These are phyloP conservation scores for Caenorhabditis doughertyi DNA, from an alignment of 2,888 invertebrate genomes.

Conservation along the genomic window DNA sequence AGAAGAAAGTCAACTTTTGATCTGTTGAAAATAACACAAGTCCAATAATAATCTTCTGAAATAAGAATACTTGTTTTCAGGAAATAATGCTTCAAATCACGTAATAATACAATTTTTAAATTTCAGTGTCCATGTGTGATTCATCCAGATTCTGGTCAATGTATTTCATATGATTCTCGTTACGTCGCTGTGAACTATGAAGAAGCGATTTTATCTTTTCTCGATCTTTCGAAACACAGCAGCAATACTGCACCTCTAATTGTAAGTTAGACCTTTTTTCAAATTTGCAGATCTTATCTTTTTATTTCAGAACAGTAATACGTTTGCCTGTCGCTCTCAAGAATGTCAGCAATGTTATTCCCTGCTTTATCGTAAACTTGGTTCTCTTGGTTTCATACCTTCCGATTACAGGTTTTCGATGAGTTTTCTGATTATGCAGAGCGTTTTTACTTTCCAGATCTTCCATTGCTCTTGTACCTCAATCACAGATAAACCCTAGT, in stretches of 20 bases:
- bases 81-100: background rate
- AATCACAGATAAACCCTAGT: constrained; percentile 36
- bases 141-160: constrained; percentile 76
- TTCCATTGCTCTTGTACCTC: constrained; percentile 45
- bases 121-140: constrained; percentile 81
- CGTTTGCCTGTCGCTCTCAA: constrained; percentile 71
- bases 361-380: constrained; percentile 73
- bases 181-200: constrained; percentile 75
- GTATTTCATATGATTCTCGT: constrained; percentile 80
- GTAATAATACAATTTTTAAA: background rate
- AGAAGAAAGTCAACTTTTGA: no score
- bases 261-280: constrained; percentile 63
- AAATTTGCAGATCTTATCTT: background rate
- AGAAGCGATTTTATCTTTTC: constrained; percentile 81
- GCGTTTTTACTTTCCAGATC: constrained; percentile 27
- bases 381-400: constrained; percentile 73
- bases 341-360: constrained; percentile 80
- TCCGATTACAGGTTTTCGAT: constrained; percentile 50
- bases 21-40: no score
- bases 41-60: no score
- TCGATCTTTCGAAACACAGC: constrained; percentile 73
- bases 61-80: no score
- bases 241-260: constrained; percentile 59
- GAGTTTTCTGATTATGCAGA: background rate
- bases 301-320: constrained; percentile 72